Base-by-base conservation (phyloP, 2,797 vertebrate genomes). In the Lutjanus campechanus region DNA sequence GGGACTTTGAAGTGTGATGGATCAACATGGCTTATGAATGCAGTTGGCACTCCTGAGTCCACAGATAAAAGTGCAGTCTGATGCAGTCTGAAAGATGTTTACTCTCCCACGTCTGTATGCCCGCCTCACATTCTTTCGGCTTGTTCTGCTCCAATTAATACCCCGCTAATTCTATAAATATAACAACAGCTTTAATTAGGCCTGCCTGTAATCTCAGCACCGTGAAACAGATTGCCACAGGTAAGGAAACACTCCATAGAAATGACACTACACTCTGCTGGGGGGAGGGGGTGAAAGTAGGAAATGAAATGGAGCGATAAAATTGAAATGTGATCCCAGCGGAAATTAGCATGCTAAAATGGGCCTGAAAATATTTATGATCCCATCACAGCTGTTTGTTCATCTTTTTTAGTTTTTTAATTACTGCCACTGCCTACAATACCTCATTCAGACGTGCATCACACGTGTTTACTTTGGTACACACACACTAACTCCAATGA, bases 121-220 rank as follows among this genome's bases (percentile, higher is more conserved):
- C 83, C 47, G 69, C 79, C 77, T 85, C 88, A 76, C 82, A 77
- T 81, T 80, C 71, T 87, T 80, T 85, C 8, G 4, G 73, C 87
- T 86, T 78, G 86, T 89, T 94, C 88, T 83, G 81, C 88, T 91
- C 84, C 86, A 92, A 89, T 94, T 89, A 92, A 90, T 91, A 83
- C 84, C 65, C 73, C 7, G 58, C 82, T 92, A 91, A 91, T 89
- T 94, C 87, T 92, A 90, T 92, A 90, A 94, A 94, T 92, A 91
- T 82, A 90, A 93, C 91, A 90, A 77, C 86, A 77, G 72, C 82
- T 88, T 94, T 91, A 91, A 95, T 95, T 92, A 94, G 84, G 54
- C 83, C 76, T 68, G 86, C 83, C 81, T 93, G 86, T 93, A 91
- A 92, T 92, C 90, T 88, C 74, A 62, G 81, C 73, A 60, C 78